Conservation (phyloP, 2,113 vertebrate genomes). For the Crotalus helleri region DNA sequence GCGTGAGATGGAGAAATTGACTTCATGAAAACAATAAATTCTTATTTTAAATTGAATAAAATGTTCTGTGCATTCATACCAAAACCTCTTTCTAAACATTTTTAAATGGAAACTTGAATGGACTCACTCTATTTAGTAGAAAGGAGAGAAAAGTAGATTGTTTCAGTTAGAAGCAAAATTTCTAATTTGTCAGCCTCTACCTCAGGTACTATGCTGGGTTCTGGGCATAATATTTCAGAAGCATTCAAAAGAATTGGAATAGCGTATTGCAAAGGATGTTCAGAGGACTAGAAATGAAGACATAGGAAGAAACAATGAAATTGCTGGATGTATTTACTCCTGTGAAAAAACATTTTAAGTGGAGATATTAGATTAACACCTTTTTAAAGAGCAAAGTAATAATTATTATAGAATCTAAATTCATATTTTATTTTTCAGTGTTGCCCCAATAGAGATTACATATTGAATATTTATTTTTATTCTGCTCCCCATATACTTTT, state of each 20-base stretch:
- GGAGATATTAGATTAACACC: neutral
- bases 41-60: neutral
- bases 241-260: neutral
- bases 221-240: neutral
- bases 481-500: neutral
- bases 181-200: neutral
- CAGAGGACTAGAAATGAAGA: neutral
- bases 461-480: neutral
- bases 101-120: neutral
- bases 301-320: neutral
- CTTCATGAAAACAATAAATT: conserved; percentile 18
- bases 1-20: neutral
- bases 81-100: conserved; percentile 1
- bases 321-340: neutral
- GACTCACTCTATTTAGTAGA: neutral
- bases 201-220: neutral
- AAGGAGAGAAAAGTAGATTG: neutral
- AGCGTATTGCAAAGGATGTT: neutral
- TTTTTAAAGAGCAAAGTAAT: neutral
- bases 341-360: neutral
- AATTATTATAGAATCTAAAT: neutral
- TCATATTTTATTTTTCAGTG: neutral
- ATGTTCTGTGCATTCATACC: neutral
- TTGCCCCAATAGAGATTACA: neutral
- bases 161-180: neutral